Evolutionary conservation across 2,888 invertebrate genomes (phyloP), one percentile per base, ranked within the genome.

Genomic region (Metopia argyrocephala): DNA sequence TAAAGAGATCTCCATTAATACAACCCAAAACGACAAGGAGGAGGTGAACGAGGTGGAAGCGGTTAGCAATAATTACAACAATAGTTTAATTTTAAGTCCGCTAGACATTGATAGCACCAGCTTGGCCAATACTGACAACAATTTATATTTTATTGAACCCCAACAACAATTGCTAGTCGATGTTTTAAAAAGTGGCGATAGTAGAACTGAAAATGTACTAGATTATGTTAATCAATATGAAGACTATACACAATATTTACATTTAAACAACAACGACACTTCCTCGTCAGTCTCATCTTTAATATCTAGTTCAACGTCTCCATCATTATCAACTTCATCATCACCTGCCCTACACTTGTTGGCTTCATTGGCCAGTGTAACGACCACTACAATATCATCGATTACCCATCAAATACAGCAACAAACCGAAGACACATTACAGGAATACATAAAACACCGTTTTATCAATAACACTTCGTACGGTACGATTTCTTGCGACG

Each of bases 401-500:
- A 68, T 75, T 52, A 57, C 64, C 5, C 62, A 76, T 6, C 66
- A 80, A 45, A 21, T 64, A 54, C 23, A 31, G n/a, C 71, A 64
- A 12, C 57, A 61, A 1, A 46, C 68, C 6, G 66, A 73, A 20
- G 48, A 79, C 27, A 20, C 61, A 2, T 59, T 54, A 27, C 71
- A 66, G 21, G 52, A 38, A 5, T 57, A 46, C 46, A 64, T 56
- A 31, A 50, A 45, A 12, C 21, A 50, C 27, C 25, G 45, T 23
- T 38, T 56, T 12, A n/a, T 45, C 27, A 3, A 45, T 20, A 76
- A 70, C 28, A n/a, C 59, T 6, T 12, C 15, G 4, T 52, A 25
- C 15, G 27, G 18, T 1, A 85, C 86, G 78, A 85, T 86, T 23
- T 86, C 86, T 65, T 89, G 89, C 83, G 85, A 85, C 31, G 84